Evolutionary conservation across 2,113 vertebrate genomes (phyloP), one percentile per base, ranked within the genome.

Genomic region (Tretioscincus oriximinensis): DNA sequence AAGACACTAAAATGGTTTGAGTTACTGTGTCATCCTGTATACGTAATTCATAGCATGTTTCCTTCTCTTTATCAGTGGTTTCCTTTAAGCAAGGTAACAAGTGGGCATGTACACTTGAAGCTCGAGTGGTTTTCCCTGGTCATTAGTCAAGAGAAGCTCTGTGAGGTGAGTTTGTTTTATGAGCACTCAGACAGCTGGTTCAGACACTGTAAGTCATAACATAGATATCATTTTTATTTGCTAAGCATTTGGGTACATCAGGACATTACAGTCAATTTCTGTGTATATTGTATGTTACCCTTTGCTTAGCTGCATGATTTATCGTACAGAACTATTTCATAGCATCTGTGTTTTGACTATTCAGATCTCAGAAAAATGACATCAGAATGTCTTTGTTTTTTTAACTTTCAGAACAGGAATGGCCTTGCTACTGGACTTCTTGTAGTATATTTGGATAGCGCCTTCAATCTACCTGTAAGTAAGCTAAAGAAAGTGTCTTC

Each of bases 381-480:
- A 29, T 26, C 11, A 47, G 24, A 60, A 71, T 84, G 79, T 78
- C 67, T 72, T 75, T n/a, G 10, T 73, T 24, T 63, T 20, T 24
- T 69, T 49, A 1, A 20, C 81, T 80, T 60, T 0, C 86, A 99
- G 98, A 94, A 95, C 41, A 67, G 79, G 11, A 88, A 92, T 2
- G 95, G 96, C 67, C 84, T 93, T 22, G 95, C 97, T 58, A 97
- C 96, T 81, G 98, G 97, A 54, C 95, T 99, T 96, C 94, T 99
- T 0, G 83, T 97, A 6, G 95, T 99, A 66, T 99, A 98, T 93
- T 92, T 99, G 92, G 97, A 99, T 83, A 95, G 88, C 0, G 98
- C 97, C 66, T 96, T 96, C 77, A 97, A 97, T 85, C 92, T 99
- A 63, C 97, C 98, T 12, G 98, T 99, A 84, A 97, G 97, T 97